Base-by-base conservation (phyloP, 2,888 invertebrate species). In the Lasius platythorax region DNA sequence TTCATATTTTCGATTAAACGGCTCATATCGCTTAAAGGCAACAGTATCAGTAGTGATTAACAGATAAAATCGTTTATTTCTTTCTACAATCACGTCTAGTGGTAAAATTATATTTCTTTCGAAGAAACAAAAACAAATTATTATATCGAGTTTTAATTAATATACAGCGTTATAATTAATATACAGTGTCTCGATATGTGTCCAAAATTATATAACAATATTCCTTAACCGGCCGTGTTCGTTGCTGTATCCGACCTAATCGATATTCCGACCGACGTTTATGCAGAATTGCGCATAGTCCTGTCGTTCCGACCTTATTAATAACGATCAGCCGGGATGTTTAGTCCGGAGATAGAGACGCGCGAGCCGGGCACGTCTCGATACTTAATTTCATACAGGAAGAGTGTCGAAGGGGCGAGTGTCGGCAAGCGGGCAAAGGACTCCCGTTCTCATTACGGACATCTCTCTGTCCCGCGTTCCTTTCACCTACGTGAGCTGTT, bases 351-450 rank as follows among this genome's bases (percentile, higher is more conserved):
- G 87, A 89, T 89, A 89, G 87, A 79, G 72, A 61, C 58, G 43
- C 83, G 73, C 70, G 50, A 61, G 68, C 81, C n/a, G 46, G 72
- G 67, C 90, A 90, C 88, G 90, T 88, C 43, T 82, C 75, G 85
- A 88, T 90, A 90, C 84, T 90, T 90, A 90, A 90, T 90, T 90
- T 81, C 82, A 68, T 83, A 72, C 72, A 66, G 83, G 72, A 85
- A 76, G 85, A 90, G 86, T 84, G 84, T 66, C 73, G 72, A 84
- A 85, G 87, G 83, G 46, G 46, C 46, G 46, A 46, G 50, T 18
- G 8, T 53, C 66, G 84, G 43, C 46, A 76, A 2, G 12, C 37
- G 64, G 53, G 66, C 50, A 43, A 74, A 64, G 43, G 40, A 68
- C 46, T 61, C 66, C 28, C 12, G 33, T 43, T 72, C 76, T 83